Evolutionary conservation across 2,888 invertebrate genomes (phyloP), one percentile per base, ranked within the genome.

Genomic region (Tholera decimalis): DNA sequence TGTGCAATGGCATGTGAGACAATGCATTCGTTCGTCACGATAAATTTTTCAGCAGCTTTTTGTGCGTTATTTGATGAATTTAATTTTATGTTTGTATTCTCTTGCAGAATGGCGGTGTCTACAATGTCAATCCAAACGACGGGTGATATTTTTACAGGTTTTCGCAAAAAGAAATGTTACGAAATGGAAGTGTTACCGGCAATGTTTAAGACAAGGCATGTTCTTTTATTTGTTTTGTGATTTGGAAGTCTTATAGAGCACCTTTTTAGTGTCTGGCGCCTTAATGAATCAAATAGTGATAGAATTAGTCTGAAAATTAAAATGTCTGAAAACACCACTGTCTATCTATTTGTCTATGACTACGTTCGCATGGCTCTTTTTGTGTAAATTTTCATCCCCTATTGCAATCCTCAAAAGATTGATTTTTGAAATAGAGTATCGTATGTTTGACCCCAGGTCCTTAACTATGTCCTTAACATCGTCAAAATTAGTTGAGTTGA

Each of bases 1-100:
- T 59, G 65, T 64, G 73, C 51, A 74, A 74, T 78, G 79, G 56
- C 74, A 73, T 57, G 74, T 66, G 74, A 73, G 67, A 74, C 79
- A 74, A 74, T 73, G 79, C 74, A 54, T 56, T 53, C 55, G 49
- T 53, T 78, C 74, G 60, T 74, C 74, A 73, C 79, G 56, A 78
- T 57, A 54, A 30, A 60, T 78, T 78, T 71, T 77, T 78, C 79
- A 74, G 73, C 59, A 46, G 67, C 20, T 74, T 78, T 77, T 73
- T 77, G 22, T 73, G 22, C 11, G 22, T 58, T 54, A 50, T 55
- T 46, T 39, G 4, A 22, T 56, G 63, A 63, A 77, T 77, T 51
- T 22, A 60, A 65, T 59, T 73, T 73, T 56, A 78, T 44, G 53
- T 57, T 44, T 56, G 56, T 50, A 56, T 37, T 71, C 59, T 39